Evolutionary conservation across 2,888 invertebrate species (phyloP), one percentile per base, ranked within the genome.

Genomic region (Callosobruchus maculatus): DNA sequence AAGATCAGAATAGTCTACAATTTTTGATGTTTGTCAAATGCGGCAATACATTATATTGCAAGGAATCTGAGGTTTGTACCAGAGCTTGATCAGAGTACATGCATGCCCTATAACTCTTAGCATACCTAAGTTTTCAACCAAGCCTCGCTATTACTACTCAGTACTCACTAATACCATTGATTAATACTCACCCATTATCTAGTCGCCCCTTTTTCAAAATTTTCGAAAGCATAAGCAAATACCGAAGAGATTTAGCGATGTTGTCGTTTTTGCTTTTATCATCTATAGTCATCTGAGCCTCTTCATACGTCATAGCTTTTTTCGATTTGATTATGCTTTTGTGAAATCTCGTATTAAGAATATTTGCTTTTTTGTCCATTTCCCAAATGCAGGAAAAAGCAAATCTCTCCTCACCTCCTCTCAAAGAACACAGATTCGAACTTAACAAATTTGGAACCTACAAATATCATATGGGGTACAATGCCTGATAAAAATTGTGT

Each of bases 311-410:
- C 92, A 99, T 93, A 0, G 99, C 97, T n/a, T 93, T 92, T 76
- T 92, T 91, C 0, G 96, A 96, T 87, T 93, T 91, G 77, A 99
- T 99, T 68, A 99, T 93, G 81, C 97, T 97, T 87, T 99, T 99
- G 83, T 94, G 94, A 85, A 95, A 99, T 79, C 91, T 92, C 0
- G 94, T 94, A 5, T 89, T 89, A 0, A 97, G 83, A 72, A 98
- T 93, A 80, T 96, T 94, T 0, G 97, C 95, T 70, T 95, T 90
- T 9, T 91, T 89, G 76, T 95, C 95, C 84, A 99, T 90, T 86
- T 96, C 95, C 99, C 99, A 99, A 71, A 99, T 89, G 77, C 96
- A 97, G 0, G 98, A 97, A 85, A 99, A 99, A 0, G 99, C 98
- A 83, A 99, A 93, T 77, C 97, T 90, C 83, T 97, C 97, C 79